Percentiles rank a stretch among this genome's conserved stretches.
phyloP scores from a whole-genome alignment of 2,888 invertebrate species.

The Andrena dorsata region DNA sequence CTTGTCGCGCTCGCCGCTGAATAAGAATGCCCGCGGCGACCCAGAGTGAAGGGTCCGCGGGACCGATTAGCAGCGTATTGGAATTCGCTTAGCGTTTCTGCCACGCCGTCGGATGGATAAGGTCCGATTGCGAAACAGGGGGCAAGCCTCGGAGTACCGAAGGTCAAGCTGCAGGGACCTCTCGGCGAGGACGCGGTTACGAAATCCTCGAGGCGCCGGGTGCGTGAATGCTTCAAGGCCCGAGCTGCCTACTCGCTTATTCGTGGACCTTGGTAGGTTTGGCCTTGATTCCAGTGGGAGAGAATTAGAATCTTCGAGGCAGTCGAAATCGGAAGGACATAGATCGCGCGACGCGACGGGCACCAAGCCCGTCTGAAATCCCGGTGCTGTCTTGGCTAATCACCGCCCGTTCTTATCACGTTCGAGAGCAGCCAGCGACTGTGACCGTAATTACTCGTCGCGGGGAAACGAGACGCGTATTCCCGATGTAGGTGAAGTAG shows the following conservation, averaged over 20 bases:
- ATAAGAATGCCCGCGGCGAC: too few relatives aligned
- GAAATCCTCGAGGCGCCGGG: constrained; percentile 23
- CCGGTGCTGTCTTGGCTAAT: constrained; percentile 2
- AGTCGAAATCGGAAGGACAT: too few relatives aligned
- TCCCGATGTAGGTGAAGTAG: constrained; percentile 75
- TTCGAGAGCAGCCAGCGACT: constrained; percentile 17
- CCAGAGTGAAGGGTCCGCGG: too few relatives aligned
- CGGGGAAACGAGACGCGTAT: constrained; percentile 44
- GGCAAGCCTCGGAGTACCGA: not conserved
- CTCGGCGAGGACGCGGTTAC: constrained; percentile 7
- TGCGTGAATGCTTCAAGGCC: constrained; percentile 36
- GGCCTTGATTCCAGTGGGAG: constrained; percentile 19
- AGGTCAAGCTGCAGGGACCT: constrained; percentile 15
- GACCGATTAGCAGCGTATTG: too few relatives aligned
- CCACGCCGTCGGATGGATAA: not conserved
- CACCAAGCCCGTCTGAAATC: not conserved
- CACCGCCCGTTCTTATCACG: constrained; percentile 28
- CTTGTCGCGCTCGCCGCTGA: too few relatives aligned
- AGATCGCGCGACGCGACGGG: not conserved
- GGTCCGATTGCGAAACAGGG: constrained; percentile 12
- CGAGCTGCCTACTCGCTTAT: not conserved
- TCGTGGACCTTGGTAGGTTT: constrained; percentile 35
- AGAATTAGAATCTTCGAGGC: constrained; percentile 21
- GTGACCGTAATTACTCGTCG: constrained; percentile 49
- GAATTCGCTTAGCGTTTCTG: not conserved